phyloP scores from a whole-genome alignment of 2,797 vertebrate species.

The Selene dorsalis region DNA sequence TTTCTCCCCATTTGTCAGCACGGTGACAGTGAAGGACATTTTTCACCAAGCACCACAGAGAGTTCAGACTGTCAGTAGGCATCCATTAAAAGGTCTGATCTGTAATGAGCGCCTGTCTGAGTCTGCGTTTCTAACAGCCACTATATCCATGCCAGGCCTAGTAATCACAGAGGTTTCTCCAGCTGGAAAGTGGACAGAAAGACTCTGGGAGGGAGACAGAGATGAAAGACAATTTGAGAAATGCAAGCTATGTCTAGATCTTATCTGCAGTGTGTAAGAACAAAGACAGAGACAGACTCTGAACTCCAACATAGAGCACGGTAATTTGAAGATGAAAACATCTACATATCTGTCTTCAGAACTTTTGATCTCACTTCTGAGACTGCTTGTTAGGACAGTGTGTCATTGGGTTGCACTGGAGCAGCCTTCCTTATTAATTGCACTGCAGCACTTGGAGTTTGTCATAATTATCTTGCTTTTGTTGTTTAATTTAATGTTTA shows the following conservation, averaged over 20 bases:
- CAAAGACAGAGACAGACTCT: constrained; percentile 71
- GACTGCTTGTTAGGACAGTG: constrained; percentile 57
- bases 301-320: constrained; percentile 66
- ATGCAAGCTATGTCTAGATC: constrained; percentile 79
- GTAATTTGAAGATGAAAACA: constrained; percentile 78
- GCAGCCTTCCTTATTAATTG: constrained; percentile 57
- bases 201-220: constrained; percentile 56
- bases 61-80: constrained; percentile 73
- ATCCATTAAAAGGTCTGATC: constrained; percentile 71
- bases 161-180: constrained; percentile 78
- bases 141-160: constrained; percentile 60
- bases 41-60: constrained; percentile 72
- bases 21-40: constrained; percentile 80
- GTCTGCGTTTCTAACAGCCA: constrained; percentile 52
- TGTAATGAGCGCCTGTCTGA: constrained; percentile 77
- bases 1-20: constrained; percentile 69
- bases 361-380: constrained; percentile 69
- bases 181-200: constrained; percentile 77
- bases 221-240: constrained; percentile 80
- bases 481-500: constrained; percentile 28
- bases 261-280: constrained; percentile 77
- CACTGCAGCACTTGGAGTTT: constrained; percentile 21
- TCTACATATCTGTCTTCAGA: constrained; percentile 61
- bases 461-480: constrained; percentile 47
- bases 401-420: constrained; percentile 54